These are phyloP conservation scores for Probaryconus sp. DNA, from an alignment of 1,140 invertebrate genomes.

Conservation along the genomic window DNA sequence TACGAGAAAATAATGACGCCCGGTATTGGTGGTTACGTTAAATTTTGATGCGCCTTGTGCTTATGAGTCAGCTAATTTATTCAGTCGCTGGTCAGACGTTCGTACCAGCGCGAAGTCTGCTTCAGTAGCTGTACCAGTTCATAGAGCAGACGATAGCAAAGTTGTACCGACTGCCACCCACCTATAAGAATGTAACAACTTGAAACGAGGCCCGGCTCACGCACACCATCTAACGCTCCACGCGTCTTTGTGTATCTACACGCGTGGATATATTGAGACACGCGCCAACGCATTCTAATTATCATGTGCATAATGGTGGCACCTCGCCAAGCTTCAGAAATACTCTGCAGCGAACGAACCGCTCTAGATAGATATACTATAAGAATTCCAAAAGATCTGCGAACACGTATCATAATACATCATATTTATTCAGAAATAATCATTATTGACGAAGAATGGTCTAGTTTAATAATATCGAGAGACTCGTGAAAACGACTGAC, in stretches of 20 bases:
- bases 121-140: slow-evolving; percentile 62
- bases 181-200: slow-evolving; percentile 68
- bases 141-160: slow-evolving; percentile 63
- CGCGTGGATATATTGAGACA: slow-evolving; percentile 77
- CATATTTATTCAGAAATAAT: slow-evolving; percentile 54
- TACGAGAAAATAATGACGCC: slow-evolving; percentile 10
- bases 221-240: slow-evolving; percentile 44
- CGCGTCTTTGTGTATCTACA: slow-evolving; percentile 62
- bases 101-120: slow-evolving; percentile 47
- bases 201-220: slow-evolving; percentile 57
- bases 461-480: no score
- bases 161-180: slow-evolving; percentile 64
- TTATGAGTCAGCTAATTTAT: slow-evolving; percentile 71
- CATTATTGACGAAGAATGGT: slow-evolving; percentile 34
- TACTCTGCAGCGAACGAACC: slow-evolving; percentile 70
- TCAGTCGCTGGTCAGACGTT: slow-evolving; percentile 53
- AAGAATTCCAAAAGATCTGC: slow-evolving; percentile 58
- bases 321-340: slow-evolving; percentile 76
- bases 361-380: slow-evolving; percentile 73
- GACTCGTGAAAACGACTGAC: no score
- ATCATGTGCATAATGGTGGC: slow-evolving; percentile 79
- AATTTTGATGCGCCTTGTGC: slow-evolving; percentile 46
- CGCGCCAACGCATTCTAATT: slow-evolving; percentile 79
- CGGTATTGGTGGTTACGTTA: slow-evolving; percentile 36
- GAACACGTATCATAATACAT: slow-evolving; percentile 53